Evolutionary conservation across 1,140 invertebrate genomes (phyloP).

Genomic region (Zaprionus africanus): DNA sequence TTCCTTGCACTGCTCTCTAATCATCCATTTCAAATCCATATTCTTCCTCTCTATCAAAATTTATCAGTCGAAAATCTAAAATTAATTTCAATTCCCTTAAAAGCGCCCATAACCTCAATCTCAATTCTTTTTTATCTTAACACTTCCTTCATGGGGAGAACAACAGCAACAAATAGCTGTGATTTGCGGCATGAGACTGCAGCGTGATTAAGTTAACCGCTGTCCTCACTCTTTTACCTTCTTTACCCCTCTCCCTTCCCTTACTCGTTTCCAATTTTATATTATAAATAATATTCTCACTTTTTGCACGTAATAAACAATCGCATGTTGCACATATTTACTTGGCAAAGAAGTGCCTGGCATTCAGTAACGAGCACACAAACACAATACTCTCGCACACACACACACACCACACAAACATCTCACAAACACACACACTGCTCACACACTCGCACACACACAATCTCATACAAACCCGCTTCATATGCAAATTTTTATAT

Average conservation of each 20-base stretch:
- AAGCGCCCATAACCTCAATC: neutral
- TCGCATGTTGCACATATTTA: slow-evolving; percentile 33
- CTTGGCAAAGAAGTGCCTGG: slow-evolving; percentile 37
- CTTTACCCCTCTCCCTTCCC: neutral
- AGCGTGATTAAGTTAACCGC: slow-evolving; percentile 1
- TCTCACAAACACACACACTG: slow-evolving; percentile 5
- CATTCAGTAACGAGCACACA: slow-evolving; percentile 36
- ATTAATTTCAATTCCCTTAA: neutral
- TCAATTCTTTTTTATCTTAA: neutral
- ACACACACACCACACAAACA: neutral
- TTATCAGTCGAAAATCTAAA: no score
- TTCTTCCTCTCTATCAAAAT: no score
- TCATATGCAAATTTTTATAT: slow-evolving; percentile 80
- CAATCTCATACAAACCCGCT: slow-evolving; percentile 22
- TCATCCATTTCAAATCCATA: no score
- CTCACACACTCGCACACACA: neutral
- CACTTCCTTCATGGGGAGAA: no score
- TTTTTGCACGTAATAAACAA: slow-evolving; percentile 47
- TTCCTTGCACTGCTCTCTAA: no score
- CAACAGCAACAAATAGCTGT: neutral
- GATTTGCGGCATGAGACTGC: neutral
- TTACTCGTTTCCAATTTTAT: neutral
- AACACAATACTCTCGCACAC: neutral
- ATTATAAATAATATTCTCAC: slow-evolving; percentile 31
- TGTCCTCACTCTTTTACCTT: no score